These are phyloP conservation scores for Phoronis australis DNA, from an alignment of 2,888 invertebrate genomes.

Conservation along the genomic window DNA sequence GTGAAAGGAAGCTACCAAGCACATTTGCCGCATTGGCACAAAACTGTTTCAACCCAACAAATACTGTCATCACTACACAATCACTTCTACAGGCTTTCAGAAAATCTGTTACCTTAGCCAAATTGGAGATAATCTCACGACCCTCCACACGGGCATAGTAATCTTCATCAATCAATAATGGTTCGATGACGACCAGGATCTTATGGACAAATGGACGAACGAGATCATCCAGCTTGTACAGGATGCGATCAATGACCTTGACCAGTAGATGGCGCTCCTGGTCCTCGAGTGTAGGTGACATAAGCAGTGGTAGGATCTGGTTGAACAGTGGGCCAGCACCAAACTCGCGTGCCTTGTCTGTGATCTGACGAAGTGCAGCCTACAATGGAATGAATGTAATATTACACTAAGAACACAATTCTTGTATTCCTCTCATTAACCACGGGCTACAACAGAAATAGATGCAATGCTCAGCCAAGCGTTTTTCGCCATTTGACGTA, in stretches of 20 bases:
- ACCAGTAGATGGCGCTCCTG: constrained; percentile 98
- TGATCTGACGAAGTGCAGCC: constrained; percentile 89
- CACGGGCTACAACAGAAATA: too few relatives aligned
- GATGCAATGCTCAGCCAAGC: too few relatives aligned
- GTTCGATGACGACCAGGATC: constrained; percentile 98
- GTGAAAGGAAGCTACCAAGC: too few relatives aligned
- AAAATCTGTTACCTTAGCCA: constrained; percentile 84
- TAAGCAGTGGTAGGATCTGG: constrained; percentile 96
- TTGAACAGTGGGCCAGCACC: constrained; percentile 98
- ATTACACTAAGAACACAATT: too few relatives aligned
- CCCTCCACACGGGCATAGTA: constrained; percentile 99
- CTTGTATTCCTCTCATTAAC: too few relatives aligned
- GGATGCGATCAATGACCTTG: constrained; percentile 96
- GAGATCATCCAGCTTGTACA: constrained; percentile 96
- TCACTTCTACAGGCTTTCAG: too few relatives aligned
- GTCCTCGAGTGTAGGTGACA: constrained; percentile 99
- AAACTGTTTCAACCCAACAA: too few relatives aligned
- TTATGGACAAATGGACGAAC: constrained; percentile 99
- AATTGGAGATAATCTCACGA: constrained; percentile 96
- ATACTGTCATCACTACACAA: too few relatives aligned
- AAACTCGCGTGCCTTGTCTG: constrained; percentile 96
- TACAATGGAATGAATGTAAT: constrained; percentile 13
- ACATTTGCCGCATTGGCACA: too few relatives aligned
- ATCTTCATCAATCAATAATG: constrained; percentile 96
- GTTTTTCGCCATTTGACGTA: too few relatives aligned